These are phyloP conservation scores for Silurus asotus DNA, from an alignment of 2,113 vertebrate genomes.

Conservation along the genomic window DNA sequence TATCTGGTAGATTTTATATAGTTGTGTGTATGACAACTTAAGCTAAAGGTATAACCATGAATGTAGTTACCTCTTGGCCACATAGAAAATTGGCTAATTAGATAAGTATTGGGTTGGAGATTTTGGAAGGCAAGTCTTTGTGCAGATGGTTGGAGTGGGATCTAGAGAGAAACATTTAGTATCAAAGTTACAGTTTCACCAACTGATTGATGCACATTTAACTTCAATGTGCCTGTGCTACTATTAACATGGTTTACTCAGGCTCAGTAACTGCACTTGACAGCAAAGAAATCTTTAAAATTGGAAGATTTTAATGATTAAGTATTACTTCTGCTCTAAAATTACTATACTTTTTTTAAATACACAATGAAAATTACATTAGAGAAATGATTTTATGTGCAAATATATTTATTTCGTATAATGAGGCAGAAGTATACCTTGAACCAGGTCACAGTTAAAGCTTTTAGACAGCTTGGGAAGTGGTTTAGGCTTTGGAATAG, in stretches of 20 bases:
- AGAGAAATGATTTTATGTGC: conserved; percentile 42
- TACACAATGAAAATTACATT: conserved; percentile 6
- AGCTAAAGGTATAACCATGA: background rate
- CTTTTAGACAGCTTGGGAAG: conserved; percentile 54
- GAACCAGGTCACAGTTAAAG: conserved; percentile 44
- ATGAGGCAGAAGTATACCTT: conserved; percentile 3
- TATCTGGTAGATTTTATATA: background rate
- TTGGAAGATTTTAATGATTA: background rate
- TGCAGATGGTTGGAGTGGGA: background rate
- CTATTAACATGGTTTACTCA: background rate
- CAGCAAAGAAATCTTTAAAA: background rate
- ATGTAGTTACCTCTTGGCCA: background rate
- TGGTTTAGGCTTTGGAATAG: conserved; percentile 47
- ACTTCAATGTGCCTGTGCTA: background rate
- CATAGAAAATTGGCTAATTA: too few species aligned
- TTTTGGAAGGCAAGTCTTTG: background rate
- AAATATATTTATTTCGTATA: conserved; percentile 31
- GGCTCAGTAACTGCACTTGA: background rate
- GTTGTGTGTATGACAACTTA: background rate
- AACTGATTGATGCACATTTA: background rate
- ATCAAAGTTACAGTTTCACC: background rate
- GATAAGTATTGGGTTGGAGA: background rate
- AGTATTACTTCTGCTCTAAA: conserved; percentile 5
- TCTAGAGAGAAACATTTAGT: background rate
- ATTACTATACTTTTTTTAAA: background rate